Base-by-base conservation (phyloP, 2,888 invertebrate species). In the Abrostola triplasia region DNA sequence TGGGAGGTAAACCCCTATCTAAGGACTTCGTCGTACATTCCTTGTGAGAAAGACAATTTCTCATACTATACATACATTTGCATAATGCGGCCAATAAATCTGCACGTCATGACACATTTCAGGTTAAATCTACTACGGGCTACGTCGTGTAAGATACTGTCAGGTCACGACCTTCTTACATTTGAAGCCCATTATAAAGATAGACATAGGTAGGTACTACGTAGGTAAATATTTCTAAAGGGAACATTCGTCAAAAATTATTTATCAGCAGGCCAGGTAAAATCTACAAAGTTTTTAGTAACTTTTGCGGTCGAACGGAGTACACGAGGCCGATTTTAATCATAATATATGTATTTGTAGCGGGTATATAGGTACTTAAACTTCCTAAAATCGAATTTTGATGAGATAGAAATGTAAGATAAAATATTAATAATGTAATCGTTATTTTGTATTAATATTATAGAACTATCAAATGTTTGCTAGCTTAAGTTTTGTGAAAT, bases 241-340 rank as follows among this genome's bases (percentile, higher is more conserved):
- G 50, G 51, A 65, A 56, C 70, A 73, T 69, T 77, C 79, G 67
- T 52, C 59, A 36, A 60, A 79, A 74, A 79, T 73, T 77, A 74
- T 79, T 83, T 76, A 68, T 69, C 67, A 4, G 24, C 59, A 70
- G 53, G 53, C 66, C 55, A 52, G 47, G 57, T 48, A 55, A 52
- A 69, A 56, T 36, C 65, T 42, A 68, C 38, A 41, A 78, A 78
- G 60, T 68, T 74, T 68, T 64, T 58, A 59, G 55, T n/a, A 48
- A 67, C 62, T 78, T 71, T 68, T 47, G 54, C 48, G 58, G 66
- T 47, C 44, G 51, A 47, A 59, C n/a, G 54, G 50, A 48, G 37
- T 62, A 47, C 47, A 42, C n/a, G 44, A 47, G 51, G 53, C 40
- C 40, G 48, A 55, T 57, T 64, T 61, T 70, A 63, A 67, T 70